Base-by-base conservation (phyloP, 2,797 vertebrate species). In the Falco peregrinus region DNA sequence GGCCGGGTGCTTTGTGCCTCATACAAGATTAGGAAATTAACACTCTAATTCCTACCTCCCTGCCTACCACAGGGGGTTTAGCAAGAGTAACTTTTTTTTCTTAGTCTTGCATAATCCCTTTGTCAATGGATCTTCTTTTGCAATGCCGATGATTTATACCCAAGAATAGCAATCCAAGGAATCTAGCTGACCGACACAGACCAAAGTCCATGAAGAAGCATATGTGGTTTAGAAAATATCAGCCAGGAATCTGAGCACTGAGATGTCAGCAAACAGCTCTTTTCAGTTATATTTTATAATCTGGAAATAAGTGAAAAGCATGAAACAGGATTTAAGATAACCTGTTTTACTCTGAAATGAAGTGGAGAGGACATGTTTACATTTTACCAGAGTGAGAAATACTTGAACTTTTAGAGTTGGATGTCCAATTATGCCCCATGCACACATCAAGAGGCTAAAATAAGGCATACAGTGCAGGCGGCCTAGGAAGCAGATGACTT, bases 151-250 rank as follows among this genome's bases (percentile, higher is more conserved):
- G 18, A 92, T 94, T 93, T 94, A 87, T 69, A 65, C 35, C 33
- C 37, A 77, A 83, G 73, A 91, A 78, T 1, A 91, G 57, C 53
- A 85, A 75, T 75, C 26, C 3, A 13, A 59, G 47, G 57, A 87
- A 89, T 93, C 87, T 57, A 85, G 54, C 75, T 91, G 87, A 91
- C 75, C 91, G 84, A 91, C 60, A 64, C 39, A n/a, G 53, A 93
- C 50, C 50, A 28, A 47, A 68, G 47, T 45, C 75, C 75, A 84
- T 68, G 50, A 85, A 45, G 37, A 6, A 93, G 33, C 19, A 35
- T 48, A 35, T 37, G 57, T 88, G 31, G 31, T 85, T 96, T 80
- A 91, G 75, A 77, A 87, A 82, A 87, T 8, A 41, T 78, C 53
- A 89, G n/a, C 35, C 81, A 35, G 41, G 69, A 91, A 83, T 68